A percentile compares a stretch with the other conserved stretches of the same genome.
Conservation (phyloP, 2,113 vertebrate genomes). For the Fukomys damarensis region DNA sequence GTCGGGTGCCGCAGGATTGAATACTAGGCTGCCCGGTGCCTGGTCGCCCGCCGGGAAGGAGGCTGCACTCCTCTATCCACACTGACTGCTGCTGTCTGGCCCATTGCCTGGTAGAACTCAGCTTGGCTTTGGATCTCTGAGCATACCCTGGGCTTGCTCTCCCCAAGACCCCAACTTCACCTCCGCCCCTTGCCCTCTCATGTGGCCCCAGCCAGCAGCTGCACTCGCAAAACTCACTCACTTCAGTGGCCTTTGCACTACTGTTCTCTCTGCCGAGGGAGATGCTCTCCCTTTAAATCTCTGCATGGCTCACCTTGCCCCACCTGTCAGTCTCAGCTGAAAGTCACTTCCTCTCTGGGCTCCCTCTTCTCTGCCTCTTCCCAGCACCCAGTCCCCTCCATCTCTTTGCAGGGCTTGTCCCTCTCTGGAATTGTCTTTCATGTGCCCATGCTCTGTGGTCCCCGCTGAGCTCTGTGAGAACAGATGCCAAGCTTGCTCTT, state of each 20-base stretch:
- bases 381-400: fast-evolving
- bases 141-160: not conserved
- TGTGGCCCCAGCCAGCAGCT: not conserved
- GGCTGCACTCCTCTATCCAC: too few species aligned
- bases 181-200: fast-evolving
- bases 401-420: not conserved
- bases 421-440: not conserved
- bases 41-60: too few species aligned
- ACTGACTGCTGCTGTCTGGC: not conserved
- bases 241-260: not conserved
- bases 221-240: too few species aligned
- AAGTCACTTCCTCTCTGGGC: not conserved
- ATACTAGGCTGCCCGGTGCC: too few species aligned
- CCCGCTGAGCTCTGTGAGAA: not conserved
- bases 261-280: fast-evolving
- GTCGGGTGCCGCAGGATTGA: too few species aligned
- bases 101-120: not conserved
- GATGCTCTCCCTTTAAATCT: not conserved
- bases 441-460: not conserved
- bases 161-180: not conserved
- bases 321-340: not conserved
- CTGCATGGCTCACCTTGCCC: not conserved
- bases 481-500: not conserved
- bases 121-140: not conserved
- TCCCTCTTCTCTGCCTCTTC: too few species aligned